phyloP scores from a whole-genome alignment of 2,888 invertebrate species.

The Spicauda simplicius region DNA sequence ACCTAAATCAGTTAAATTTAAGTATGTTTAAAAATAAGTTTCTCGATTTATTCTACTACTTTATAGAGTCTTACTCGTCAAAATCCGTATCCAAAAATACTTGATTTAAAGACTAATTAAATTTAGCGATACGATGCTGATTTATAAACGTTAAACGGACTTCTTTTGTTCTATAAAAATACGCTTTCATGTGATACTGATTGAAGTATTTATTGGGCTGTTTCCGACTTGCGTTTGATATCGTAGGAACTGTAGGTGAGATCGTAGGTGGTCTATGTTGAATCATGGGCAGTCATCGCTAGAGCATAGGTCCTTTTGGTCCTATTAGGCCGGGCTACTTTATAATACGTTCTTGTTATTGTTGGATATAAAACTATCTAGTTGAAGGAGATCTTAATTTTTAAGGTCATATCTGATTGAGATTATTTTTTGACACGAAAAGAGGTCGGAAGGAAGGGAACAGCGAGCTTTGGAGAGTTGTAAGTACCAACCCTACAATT shows the following conservation, averaged over 20 bases:
- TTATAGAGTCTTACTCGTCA: not conserved
- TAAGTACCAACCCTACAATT: no score
- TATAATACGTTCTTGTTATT: no score
- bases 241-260: not conserved
- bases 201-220: slow-evolving; percentile 9
- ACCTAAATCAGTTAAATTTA: no score
- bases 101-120: slow-evolving; percentile 11
- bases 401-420: no score
- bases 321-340: not conserved
- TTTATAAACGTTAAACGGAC: not conserved
- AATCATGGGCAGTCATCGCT: not conserved
- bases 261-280: not conserved
- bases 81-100: not conserved
- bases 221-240: slow-evolving; percentile 1
- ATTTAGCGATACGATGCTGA: slow-evolving; percentile 6
- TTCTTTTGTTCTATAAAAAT: slow-evolving; percentile 10
- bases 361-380: no score
- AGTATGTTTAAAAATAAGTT: no score
- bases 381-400: not conserved
- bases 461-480: no score
- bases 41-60: no score
- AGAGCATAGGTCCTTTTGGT: not conserved
- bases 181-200: slow-evolving; percentile 19
- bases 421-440: no score
- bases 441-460: no score